Evolutionary conservation across 2,113 vertebrate genomes (phyloP).

Genomic region (Triplophysa tibetana): DNA sequence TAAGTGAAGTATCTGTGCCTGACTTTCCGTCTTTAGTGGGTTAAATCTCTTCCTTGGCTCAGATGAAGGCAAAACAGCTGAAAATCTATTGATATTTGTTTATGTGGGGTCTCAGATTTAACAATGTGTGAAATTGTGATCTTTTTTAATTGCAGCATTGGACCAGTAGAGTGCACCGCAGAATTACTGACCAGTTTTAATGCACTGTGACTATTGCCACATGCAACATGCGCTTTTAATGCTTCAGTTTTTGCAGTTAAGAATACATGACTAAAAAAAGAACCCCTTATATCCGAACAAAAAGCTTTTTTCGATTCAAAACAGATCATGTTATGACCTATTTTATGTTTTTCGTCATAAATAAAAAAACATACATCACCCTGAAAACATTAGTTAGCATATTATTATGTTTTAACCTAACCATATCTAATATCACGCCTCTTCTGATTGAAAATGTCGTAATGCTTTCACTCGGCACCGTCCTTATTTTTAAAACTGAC

Average conservation of each 20-base stretch:
- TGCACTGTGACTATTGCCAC: not conserved
- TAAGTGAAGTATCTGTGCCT: constrained; percentile 73
- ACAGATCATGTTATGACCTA: no score
- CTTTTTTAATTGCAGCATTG: not conserved
- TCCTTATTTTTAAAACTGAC: constrained; percentile 2
- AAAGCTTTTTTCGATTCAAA: no score
- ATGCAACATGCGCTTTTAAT: not conserved
- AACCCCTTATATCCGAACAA: no score
- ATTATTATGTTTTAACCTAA: not conserved
- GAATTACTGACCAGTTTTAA: not conserved
- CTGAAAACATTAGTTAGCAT: not conserved
- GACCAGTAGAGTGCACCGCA: constrained; percentile 39
- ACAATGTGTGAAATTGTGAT: not conserved
- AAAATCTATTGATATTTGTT: not conserved
- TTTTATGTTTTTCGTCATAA: no score
- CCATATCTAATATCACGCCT: not conserved
- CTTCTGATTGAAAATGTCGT: not conserved
- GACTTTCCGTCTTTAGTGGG: not conserved
- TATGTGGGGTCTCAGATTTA: not conserved
- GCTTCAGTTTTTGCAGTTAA: not conserved
- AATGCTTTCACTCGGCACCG: not conserved
- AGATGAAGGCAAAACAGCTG: not conserved
- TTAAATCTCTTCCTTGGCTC: not conserved
- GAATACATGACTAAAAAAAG: no score
- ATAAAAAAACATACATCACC: no score